phyloP scores from a whole-genome alignment of 2,797 vertebrate genomes.

The Synanceia verrucosa region DNA sequence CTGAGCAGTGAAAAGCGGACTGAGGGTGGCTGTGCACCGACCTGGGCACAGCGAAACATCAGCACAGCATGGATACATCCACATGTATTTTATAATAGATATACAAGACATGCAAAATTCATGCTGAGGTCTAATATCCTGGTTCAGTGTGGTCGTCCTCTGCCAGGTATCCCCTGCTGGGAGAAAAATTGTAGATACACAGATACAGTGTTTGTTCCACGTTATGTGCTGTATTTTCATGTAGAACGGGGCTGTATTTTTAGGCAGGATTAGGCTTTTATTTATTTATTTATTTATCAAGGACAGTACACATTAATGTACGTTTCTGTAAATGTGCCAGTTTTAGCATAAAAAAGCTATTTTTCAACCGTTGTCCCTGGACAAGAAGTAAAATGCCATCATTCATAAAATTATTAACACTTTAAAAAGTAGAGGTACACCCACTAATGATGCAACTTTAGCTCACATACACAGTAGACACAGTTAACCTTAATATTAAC shows the following conservation, averaged over 20 bases:
- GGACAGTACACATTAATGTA: too few relatives aligned
- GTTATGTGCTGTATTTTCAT: background rate
- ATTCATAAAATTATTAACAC: too few relatives aligned
- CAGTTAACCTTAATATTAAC: too few relatives aligned
- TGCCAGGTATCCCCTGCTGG: background rate
- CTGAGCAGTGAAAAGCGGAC: constrained; percentile 2
- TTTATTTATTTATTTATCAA: too few relatives aligned
- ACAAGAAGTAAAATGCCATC: too few relatives aligned
- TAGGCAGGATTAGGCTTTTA: background rate
- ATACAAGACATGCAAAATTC: background rate
- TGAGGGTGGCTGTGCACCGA: background rate
- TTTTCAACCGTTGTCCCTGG: too few relatives aligned
- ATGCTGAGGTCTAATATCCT: background rate
- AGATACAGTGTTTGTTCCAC: background rate
- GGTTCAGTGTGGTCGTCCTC: background rate
- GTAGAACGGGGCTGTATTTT: background rate
- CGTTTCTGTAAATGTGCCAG: too few relatives aligned
- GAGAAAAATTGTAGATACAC: background rate
- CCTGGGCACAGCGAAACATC: background rate
- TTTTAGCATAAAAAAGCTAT: too few relatives aligned
- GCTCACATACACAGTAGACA: too few relatives aligned
- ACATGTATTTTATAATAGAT: background rate
- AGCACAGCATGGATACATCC: background rate
- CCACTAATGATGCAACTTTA: too few relatives aligned
- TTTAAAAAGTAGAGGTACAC: too few relatives aligned